Base-by-base conservation (phyloP, 1,140 invertebrate species). In the Pseudomyrmex flavicornis region DNA sequence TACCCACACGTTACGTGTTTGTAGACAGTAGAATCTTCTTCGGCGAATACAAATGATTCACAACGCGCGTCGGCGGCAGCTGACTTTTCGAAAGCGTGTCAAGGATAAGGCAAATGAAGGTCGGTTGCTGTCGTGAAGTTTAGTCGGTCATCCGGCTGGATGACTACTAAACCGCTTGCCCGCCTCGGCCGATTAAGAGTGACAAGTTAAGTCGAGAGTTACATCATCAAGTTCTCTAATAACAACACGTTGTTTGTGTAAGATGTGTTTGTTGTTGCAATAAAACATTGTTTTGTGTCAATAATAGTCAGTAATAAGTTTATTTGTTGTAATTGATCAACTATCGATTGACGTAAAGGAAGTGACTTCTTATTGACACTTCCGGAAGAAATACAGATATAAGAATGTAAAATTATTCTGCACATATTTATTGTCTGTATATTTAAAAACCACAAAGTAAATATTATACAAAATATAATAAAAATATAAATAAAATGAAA, bases 81-180 rank as follows among this genome's bases (percentile, higher is more conserved):
- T 70, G 20, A 0, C 54, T 72, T 80, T 80, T 70, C 22, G 76
- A 80, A 80, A 80, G 66, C 66, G 54, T 80, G 76, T 80, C 76
- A 80, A 80, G 76, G 76, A 72, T 72, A 61, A 20, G 44, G 4
- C 22, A 26, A 48, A 17, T 54, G 76, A 72, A 80, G 76, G 76
- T 80, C 54, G 44, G 15, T 70, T 15, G 35, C 44, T 70, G 62
- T 59, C 76, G 44, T 59, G 66, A 80, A 80, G 76, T 80, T 80
- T 80, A 80, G 66, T 80, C 76, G 76, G 76, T 72, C 54, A 80
- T 61, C 8, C 54, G 44, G 59, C 44, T 22, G 65, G 52, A 1
- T 76, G 46, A 54, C 12, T 54, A 61, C 59, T 35, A 72, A 80
- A 12, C 10, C 17, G 75, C 12, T 10, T 35, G 15, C 48, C 35